Base-by-base conservation (phyloP, 2,888 invertebrate genomes). In the Adineta ricciae region DNA sequence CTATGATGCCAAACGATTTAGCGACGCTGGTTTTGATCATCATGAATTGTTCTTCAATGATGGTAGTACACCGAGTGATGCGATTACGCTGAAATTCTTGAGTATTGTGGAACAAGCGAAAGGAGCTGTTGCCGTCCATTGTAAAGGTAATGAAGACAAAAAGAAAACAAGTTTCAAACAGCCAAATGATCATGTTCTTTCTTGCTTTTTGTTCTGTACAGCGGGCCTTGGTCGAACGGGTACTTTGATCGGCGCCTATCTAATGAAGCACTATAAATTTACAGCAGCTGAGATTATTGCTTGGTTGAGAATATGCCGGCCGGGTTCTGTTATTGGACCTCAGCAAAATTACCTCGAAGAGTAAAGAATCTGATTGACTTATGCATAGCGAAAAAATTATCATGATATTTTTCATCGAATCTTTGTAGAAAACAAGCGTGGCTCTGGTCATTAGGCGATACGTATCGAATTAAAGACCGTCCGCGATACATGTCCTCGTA, bases 141-240 rank as follows among this genome's bases (percentile, higher is more conserved):
- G 98, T 90, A 99, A 98, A 90, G 91, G 91, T 89, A 50, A 9
- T 46, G 46, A 3, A 50, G 11, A 50, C 3, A 50, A 50, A 2
- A 50, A 50, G 50, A 50, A 16, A 7, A 50, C 14, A 50, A 46
- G 8, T 3, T 49, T 11, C 14, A 49, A 49, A 49, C 49, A 49
- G 14, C 8, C 8, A 14, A 49, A 11, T 49, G 8, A 49, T 49
- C 14, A 11, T 49, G 19, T 50, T 9, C 3, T 50, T 50, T 94
- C 14, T 78, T 41, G 38, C 0, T 38, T 41, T 24, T 9, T 78
- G 46, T 46, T 46, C 5, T 46, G 46, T 41, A 1, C 41, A 78
- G 97, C 97, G 90, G 99, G 99, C 24, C 92, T 99, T 56, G 99
- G 99, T 5, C 93, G 99, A 88, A 99, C 99, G n/a, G 99, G 99